These are phyloP conservation scores for Tethya wilhelma DNA, from an alignment of 37 sponge, comb jelly and placozoan species.

Conservation along the genomic window DNA sequence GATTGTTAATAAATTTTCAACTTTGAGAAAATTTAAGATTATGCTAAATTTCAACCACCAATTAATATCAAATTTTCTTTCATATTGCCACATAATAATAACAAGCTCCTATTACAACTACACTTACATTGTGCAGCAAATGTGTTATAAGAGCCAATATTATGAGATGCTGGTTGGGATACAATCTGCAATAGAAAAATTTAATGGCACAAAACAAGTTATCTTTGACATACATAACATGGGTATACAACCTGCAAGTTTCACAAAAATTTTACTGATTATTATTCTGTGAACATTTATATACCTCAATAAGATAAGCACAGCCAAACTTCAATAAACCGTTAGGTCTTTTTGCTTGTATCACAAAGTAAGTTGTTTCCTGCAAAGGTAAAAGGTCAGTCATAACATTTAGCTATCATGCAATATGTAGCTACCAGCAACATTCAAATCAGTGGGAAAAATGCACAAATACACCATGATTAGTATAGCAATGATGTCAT, in stretches of 20 bases:
- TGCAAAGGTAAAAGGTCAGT: background rate
- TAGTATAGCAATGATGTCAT: no score
- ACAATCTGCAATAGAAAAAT: background rate
- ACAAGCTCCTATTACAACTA: background rate
- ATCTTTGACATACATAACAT: no score
- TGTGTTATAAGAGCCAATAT: slow-evolving; percentile 3
- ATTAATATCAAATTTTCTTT: background rate
- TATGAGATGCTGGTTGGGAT: background rate
- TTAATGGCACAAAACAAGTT: no score
- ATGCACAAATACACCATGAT: no score
- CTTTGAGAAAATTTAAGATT: no score
- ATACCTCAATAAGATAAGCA: slow-evolving; percentile 11
- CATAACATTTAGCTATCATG: background rate
- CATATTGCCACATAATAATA: background rate
- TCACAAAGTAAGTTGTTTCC: slow-evolving; percentile 20
- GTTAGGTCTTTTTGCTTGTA: slow-evolving; percentile 8
- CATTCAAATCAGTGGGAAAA: no score
- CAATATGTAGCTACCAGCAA: background rate
- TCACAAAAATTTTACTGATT: background rate
- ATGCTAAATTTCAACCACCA: no score
- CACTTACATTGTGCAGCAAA: background rate
- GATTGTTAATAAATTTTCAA: background rate
- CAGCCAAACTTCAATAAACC: slow-evolving; percentile 50
- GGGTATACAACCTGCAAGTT: background rate
- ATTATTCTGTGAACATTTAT: no score